Evolutionary conservation across 2,888 invertebrate species (phyloP).

Genomic region (Cosmia trapezina): DNA sequence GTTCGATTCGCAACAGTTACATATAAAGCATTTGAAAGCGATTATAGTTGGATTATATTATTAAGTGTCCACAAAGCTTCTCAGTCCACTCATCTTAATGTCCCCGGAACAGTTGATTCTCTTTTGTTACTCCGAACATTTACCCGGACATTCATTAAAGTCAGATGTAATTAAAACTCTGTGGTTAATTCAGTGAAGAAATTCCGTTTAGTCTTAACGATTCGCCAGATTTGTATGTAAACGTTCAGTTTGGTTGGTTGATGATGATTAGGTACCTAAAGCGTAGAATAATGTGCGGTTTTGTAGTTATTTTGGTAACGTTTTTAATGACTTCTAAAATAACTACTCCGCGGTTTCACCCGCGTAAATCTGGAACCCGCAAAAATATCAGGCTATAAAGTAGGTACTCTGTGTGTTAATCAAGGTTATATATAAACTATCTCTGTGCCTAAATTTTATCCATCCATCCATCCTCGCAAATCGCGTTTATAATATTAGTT

Average conservation of each 20-base stretch:
- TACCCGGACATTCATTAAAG: slow-evolving; percentile 57
- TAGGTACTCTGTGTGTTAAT: no score
- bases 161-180: slow-evolving; percentile 61
- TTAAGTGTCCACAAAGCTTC: not conserved
- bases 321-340: no score
- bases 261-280: slow-evolving; percentile 1
- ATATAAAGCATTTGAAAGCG: not conserved
- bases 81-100: slow-evolving; percentile 20
- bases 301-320: not conserved
- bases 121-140: slow-evolving; percentile 55
- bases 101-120: slow-evolving; percentile 30
- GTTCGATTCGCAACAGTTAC: no score
- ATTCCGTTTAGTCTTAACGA: slow-evolving; percentile 46
- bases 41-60: not conserved
- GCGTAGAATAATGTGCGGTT: not conserved
- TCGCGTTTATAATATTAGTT: no score
- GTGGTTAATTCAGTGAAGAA: slow-evolving; percentile 56
- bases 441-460: no score
- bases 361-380: no score
- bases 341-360: no score
- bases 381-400: no score
- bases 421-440: no score
- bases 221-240: slow-evolving; percentile 54
- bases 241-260: slow-evolving; percentile 13
- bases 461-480: no score